Evolutionary conservation across 37 sponge, comb jelly and placozoan genomes (phyloP), one percentile per base, ranked within the genome.

Genomic region (Halichondria panicea): DNA sequence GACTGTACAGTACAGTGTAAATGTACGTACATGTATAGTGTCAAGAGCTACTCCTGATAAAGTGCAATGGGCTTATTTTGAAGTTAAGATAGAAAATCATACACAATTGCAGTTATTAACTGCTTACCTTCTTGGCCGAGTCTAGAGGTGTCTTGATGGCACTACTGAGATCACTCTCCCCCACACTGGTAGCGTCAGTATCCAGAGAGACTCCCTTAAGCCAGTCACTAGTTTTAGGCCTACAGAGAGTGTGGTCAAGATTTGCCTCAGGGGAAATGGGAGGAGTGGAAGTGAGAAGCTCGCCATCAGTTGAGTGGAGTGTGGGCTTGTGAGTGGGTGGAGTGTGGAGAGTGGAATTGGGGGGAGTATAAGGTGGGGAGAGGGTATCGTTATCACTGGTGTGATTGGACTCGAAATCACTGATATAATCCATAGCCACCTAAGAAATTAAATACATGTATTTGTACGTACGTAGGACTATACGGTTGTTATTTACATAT

Each of bases 201-300:
- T 68, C 56, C 69, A 36, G 0, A 22, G 37, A 6, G 28, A 81
- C 43, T 42, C 75, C 76, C 61, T 68, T 75, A 12, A 83, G 18
- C 84, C 84, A 84, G 28, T 68, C 84, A 53, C 77, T 70, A 18
- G 84, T 24, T 28, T 67, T 84, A 0, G 74, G 53, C 67, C 32
- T 53, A 59, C 39, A 75, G 3, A 66, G 9, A 38, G 48, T 6
- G 12, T 33, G 34, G 21, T 13, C 15, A 59, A n/a, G 42, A 5
- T 24, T 8, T 12, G 44, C 22, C 42, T 38, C 59, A n/a, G 57
- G 59, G 2, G 40, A 39, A 15, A 33, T 57, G 33, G 57, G 39
- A 28, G 72, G 57, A 22, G 58, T n/a, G n/a, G n/a, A n/a, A n/a
- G n/a, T n/a, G n/a, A n/a, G n/a, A n/a, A n/a, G n/a, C n/a, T n/a